Percentiles rank a stretch among this genome's conserved stretches.
phyloP scores from a whole-genome alignment of 2,113 vertebrate species.

The Rhineura floridana region DNA sequence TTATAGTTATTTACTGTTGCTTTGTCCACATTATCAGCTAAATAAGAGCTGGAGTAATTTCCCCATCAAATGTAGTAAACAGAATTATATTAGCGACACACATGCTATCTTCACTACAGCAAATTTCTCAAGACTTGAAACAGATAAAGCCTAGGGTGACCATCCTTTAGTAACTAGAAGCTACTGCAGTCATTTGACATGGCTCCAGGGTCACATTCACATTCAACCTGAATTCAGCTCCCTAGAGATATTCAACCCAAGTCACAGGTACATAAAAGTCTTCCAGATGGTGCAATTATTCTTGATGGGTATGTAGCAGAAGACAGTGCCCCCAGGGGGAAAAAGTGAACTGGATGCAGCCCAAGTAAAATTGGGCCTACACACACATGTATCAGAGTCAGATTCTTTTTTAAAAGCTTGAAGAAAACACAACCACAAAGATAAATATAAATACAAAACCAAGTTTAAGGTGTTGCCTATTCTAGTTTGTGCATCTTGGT shows the following conservation, averaged over 20 bases:
- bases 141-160: constrained; percentile 71
- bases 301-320: constrained; percentile 77
- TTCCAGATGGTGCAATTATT: constrained; percentile 79
- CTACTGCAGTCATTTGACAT: constrained; percentile 69
- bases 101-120: constrained; percentile 46
- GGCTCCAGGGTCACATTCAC: constrained; percentile 75
- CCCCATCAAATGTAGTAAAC: constrained; percentile 59
- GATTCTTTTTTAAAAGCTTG: constrained; percentile 52
- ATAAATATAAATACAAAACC: constrained; percentile 10
- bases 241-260: constrained; percentile 58
- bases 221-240: constrained; percentile 63
- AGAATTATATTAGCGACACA: constrained; percentile 52
- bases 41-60: constrained; percentile 58
- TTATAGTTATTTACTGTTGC: not conserved
- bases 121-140: constrained; percentile 66
- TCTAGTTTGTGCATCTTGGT: constrained; percentile 26
- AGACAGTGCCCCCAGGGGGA: constrained; percentile 64
- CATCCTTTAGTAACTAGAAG: constrained; percentile 64
- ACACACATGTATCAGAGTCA: constrained; percentile 45
- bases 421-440: constrained; percentile 10
- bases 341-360: constrained; percentile 67
- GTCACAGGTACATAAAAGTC: constrained; percentile 67
- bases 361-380: constrained; percentile 46
- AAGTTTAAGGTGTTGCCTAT: constrained; percentile 19
- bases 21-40: not conserved